These are phyloP conservation scores for Hemicrepidius hirtus DNA, from an alignment of 2,888 invertebrate genomes.

Conservation along the genomic window DNA sequence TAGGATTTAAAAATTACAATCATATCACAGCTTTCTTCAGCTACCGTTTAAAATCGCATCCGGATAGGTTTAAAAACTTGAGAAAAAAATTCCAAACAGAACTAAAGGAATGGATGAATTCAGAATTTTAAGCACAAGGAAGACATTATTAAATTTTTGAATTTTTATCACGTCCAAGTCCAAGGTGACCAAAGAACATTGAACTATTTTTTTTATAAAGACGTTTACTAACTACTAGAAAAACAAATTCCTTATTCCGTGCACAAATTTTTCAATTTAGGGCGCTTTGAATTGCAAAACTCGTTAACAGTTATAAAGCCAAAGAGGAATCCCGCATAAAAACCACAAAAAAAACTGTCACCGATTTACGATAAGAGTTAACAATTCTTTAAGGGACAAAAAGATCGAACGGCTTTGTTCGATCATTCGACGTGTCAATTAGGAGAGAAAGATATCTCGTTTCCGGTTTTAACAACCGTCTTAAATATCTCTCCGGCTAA, in stretches of 20 bases:
- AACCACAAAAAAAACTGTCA: slow-evolving; percentile 27
- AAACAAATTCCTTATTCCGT: slow-evolving; percentile 25
- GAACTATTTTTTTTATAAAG: slow-evolving; percentile 39
- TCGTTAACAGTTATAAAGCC: slow-evolving; percentile 27
- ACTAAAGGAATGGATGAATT: not conserved
- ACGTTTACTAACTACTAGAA: slow-evolving; percentile 25
- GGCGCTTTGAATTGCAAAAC: slow-evolving; percentile 31
- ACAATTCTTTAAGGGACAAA: slow-evolving; percentile 26
- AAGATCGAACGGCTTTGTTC: slow-evolving; percentile 56
- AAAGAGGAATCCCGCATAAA: not conserved
- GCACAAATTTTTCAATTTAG: not conserved
- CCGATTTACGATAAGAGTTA: slow-evolving; percentile 32
- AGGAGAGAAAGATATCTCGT: slow-evolving; percentile 68
- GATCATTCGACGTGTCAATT: slow-evolving; percentile 68
- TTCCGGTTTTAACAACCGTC: slow-evolving; percentile 64
- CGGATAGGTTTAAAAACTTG: too few species aligned
- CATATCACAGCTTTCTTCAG: not conserved
- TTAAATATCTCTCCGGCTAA: slow-evolving; percentile 60
- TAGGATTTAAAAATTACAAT: not conserved
- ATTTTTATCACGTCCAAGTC: slow-evolving; percentile 20
- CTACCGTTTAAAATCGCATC: too few species aligned
- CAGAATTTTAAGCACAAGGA: not conserved
- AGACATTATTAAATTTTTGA: not conserved
- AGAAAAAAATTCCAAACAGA: not conserved
- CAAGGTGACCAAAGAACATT: slow-evolving; percentile 44